Conservation (phyloP, 2,888 invertebrate genomes). For the Escarpia spicata region DNA sequence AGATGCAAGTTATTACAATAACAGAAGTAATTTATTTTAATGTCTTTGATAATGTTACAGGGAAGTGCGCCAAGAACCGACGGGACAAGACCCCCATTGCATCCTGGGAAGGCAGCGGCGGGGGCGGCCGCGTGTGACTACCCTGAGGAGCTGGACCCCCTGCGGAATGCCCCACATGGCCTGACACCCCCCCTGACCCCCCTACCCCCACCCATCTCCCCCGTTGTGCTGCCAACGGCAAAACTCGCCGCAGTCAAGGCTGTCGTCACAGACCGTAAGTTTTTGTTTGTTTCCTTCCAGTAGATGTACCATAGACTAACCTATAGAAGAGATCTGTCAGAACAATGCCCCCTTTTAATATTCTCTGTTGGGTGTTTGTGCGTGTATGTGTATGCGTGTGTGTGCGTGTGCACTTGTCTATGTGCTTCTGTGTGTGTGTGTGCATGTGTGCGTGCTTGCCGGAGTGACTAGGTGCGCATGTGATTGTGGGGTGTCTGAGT, state of each 20-base stretch:
- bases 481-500: too few species aligned
- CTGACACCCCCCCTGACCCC: slow-evolving; percentile 27
- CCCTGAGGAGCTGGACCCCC: slow-evolving; percentile 22
- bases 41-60: not conserved
- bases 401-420: not conserved
- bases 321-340: too few species aligned
- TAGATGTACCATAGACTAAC: not conserved
- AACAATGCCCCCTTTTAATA: too few species aligned
- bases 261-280: slow-evolving; percentile 18
- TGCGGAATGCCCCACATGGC: not conserved
- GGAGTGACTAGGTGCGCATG: too few species aligned
- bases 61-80: not conserved
- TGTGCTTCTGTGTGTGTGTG: too few species aligned
- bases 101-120: not conserved
- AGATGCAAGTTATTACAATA: too few species aligned
- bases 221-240: slow-evolving; percentile 48
- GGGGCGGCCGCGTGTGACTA: not conserved
- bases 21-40: too few species aligned
- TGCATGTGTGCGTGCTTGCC: too few species aligned
- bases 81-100: not conserved
- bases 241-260: slow-evolving; percentile 41
- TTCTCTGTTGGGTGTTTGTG: not conserved
- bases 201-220: slow-evolving; percentile 50
- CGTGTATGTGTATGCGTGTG: not conserved
- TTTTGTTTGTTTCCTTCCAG: not conserved